phyloP scores from a whole-genome alignment of 2,113 vertebrate genomes.

The Melanocharis versteri region DNA sequence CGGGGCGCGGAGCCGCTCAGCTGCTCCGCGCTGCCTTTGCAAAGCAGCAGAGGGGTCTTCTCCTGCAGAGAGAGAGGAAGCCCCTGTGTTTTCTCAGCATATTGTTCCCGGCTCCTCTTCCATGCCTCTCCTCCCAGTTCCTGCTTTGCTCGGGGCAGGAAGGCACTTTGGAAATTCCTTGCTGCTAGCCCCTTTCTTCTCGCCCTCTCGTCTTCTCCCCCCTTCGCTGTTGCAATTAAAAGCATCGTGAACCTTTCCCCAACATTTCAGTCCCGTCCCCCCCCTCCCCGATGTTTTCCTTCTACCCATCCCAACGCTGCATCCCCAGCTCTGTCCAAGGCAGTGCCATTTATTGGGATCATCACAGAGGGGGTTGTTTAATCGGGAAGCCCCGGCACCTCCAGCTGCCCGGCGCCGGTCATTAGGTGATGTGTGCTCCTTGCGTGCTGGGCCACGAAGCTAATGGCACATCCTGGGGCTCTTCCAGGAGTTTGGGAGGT shows the following conservation, averaged over 20 bases:
- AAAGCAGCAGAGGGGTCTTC: conserved; percentile 62
- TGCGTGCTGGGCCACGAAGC: not conserved
- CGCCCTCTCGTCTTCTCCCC: not conserved
- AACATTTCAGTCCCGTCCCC: not conserved
- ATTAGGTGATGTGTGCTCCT: not conserved
- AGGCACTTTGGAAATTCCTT: conserved; percentile 87
- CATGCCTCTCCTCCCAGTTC: conserved; percentile 81
- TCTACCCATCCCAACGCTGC: not conserved
- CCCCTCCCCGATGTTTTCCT: not conserved
- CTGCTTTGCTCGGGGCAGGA: conserved; percentile 82
- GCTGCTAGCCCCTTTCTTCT: conserved; percentile 82
- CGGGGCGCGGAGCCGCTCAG: conserved; percentile 74
- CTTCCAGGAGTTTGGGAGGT: conserved; percentile 13
- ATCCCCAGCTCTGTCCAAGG: not conserved
- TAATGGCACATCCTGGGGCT: not conserved
- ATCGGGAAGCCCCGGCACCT: not conserved
- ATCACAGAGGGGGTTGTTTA: not conserved
- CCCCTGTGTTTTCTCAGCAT: conserved; percentile 69
- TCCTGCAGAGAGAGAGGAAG: conserved; percentile 80
- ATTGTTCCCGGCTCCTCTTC: conserved; percentile 86
- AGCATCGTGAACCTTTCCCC: not conserved
- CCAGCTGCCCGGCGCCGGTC: not conserved
- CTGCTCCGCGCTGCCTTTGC: conserved; percentile 79
- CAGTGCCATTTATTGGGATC: not conserved
- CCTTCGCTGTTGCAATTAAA: conserved; percentile 45